Conservation (phyloP, 1,140 invertebrate species). For the Drosophila grimshawi region DNA sequence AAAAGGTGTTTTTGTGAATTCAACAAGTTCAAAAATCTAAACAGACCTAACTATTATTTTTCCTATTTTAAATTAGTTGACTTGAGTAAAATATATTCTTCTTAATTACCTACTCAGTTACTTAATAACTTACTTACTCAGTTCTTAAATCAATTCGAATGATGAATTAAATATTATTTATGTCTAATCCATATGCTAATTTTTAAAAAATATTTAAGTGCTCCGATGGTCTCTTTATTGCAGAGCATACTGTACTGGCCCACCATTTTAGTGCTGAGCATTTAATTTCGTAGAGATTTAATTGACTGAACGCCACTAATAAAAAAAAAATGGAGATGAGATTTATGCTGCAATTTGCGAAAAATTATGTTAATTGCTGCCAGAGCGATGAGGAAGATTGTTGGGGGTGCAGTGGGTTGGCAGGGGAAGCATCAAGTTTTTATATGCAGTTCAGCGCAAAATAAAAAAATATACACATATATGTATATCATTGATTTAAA, state of each 20-base stretch:
- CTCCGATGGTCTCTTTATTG: background rate
- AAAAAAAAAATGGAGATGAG: slow-evolving; percentile 74
- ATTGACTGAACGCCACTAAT: slow-evolving; percentile 74
- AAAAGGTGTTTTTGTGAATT: no score
- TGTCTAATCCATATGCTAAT: no score
- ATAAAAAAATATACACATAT: slow-evolving; percentile 27
- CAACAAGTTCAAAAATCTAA: no score
- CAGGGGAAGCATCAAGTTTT: slow-evolving; percentile 23
- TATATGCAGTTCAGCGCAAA: slow-evolving; percentile 57
- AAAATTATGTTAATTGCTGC: slow-evolving; percentile 80
- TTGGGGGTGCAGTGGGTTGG: background rate
- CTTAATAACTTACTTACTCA: no score
- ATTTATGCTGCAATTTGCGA: slow-evolving; percentile 78
- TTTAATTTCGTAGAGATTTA: slow-evolving; percentile 72
- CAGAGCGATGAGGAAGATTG: background rate
- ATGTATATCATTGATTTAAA: slow-evolving; percentile 81
- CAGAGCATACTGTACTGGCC: slow-evolving; percentile 22
- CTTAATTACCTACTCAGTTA: no score
- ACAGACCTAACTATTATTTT: no score
- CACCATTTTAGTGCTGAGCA: slow-evolving; percentile 40
- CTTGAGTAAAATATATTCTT: no score
- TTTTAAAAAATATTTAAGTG: no score
- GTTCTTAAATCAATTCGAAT: no score
- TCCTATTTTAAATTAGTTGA: no score
- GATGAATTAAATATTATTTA: no score